Evolutionary conservation across 1,140 invertebrate genomes (phyloP).

Genomic region (Danaus plexippus): DNA sequence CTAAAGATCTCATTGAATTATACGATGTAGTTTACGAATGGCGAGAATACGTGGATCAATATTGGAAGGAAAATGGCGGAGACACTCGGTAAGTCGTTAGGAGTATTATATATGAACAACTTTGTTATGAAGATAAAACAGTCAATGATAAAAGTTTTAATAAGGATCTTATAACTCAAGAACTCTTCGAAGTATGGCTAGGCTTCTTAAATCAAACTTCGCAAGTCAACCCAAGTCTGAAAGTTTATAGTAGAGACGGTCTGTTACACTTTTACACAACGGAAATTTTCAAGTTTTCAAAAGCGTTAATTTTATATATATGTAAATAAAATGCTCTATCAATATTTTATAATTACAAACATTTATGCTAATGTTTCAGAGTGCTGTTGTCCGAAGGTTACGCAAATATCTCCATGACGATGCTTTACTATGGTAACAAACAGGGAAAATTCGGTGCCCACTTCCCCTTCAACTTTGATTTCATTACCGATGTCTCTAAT

Average conservation of each 20-base stretch:
- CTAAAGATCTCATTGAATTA: conserved; percentile 74
- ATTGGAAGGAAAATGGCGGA: conserved; percentile 59
- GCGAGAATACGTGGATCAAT: conserved; percentile 73
- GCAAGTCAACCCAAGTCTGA: background rate
- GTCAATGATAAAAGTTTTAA: conserved; percentile 22
- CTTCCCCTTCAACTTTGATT: conserved; percentile 81
- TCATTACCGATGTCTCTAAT: conserved; percentile 68
- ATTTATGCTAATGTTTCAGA: conserved; percentile 41
- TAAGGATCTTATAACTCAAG: conserved; percentile 23
- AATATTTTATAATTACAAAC: background rate
- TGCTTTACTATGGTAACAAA: conserved; percentile 75
- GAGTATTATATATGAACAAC: conserved; percentile 14
- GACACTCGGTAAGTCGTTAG: conserved; percentile 47
- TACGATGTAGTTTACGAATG: conserved; percentile 76
- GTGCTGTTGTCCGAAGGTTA: conserved; percentile 81
- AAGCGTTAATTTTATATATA: too few relatives aligned
- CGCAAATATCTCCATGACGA: conserved; percentile 70
- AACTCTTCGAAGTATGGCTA: conserved; percentile 14
- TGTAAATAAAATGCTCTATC: too few relatives aligned
- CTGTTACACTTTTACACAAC: background rate
- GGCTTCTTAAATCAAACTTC: conserved; percentile 16
- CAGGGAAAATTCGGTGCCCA: conserved; percentile 68
- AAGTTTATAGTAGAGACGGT: conserved; percentile 1
- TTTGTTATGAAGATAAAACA: conserved; percentile 20
- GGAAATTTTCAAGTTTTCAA: too few relatives aligned